Percentiles rank a stretch among this genome's conserved stretches.
Conservation (phyloP, 2,888 invertebrate species). For the Scelioninae gen. 2 region DNA sequence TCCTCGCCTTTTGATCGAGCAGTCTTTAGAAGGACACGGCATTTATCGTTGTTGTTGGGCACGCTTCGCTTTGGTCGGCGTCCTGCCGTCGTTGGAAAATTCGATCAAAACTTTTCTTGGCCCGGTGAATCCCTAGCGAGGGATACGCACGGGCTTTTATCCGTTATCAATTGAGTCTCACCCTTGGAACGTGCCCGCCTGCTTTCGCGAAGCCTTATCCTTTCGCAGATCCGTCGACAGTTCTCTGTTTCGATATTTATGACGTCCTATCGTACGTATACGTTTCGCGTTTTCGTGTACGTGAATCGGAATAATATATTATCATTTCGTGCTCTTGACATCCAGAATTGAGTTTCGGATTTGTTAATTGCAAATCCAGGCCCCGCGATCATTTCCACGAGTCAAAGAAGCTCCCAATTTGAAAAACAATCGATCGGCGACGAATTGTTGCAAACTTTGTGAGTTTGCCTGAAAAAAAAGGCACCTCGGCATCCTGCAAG, state of each 20-base stretch:
- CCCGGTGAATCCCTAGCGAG: constrained; percentile 59
- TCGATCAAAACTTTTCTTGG: constrained; percentile 62
- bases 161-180: constrained; percentile 71
- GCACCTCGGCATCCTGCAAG: constrained; percentile 7
- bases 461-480: constrained; percentile 5
- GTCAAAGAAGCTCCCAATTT: too few species aligned
- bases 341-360: constrained; percentile 6
- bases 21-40: constrained; percentile 52
- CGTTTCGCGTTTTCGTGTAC: constrained; percentile 16
- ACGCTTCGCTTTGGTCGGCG: constrained; percentile 47
- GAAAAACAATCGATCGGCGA: background rate
- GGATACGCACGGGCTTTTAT: constrained; percentile 65
- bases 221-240: constrained; percentile 66
- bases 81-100: constrained; percentile 54
- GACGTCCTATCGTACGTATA: constrained; percentile 60
- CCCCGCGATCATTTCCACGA: too few species aligned
- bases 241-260: constrained; percentile 71
- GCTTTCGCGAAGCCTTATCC: constrained; percentile 64
- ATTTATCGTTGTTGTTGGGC: constrained; percentile 57
- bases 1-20: constrained; percentile 60
- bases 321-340: constrained; percentile 13
- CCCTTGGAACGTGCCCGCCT: constrained; percentile 62
- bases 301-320: constrained; percentile 35
- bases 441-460: constrained; percentile 8
- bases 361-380: background rate